phyloP scores from a whole-genome alignment of 2,113 vertebrate genomes.

The Crocuta crocuta region DNA sequence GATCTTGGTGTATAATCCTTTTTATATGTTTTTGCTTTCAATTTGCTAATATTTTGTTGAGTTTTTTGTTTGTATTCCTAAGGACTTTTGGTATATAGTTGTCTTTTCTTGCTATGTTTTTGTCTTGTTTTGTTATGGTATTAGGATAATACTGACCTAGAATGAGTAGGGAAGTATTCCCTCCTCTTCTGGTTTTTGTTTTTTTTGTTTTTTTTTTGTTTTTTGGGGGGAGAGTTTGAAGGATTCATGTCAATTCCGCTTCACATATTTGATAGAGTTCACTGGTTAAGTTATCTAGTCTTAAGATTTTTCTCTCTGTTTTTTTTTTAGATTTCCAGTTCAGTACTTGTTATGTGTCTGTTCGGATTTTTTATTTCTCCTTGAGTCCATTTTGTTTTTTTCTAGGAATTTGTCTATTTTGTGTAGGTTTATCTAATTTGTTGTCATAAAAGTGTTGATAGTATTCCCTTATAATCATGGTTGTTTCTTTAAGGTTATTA shows the following conservation, averaged over 20 bases:
- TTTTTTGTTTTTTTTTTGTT: no score
- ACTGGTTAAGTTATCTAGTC: neutral
- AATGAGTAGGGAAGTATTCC: neutral
- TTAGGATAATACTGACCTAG: neutral
- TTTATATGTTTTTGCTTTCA: neutral
- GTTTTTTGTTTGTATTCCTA: neutral
- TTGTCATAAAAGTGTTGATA: neutral
- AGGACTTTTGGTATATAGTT: neutral
- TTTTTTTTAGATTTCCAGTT: constrained; percentile 3
- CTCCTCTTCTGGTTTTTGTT: neutral
- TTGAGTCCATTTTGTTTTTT: neutral
- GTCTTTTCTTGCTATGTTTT: neutral
- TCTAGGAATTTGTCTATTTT: constrained; percentile 24
- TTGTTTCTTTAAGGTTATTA: neutral
- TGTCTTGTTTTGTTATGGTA: neutral
- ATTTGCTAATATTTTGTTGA: neutral
- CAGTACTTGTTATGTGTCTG: neutral
- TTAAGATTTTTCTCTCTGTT: neutral
- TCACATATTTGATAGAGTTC: neutral
- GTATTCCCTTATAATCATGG: neutral
- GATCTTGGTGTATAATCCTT: constrained; percentile 11
- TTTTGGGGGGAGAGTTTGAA: neutral
- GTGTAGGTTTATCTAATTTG: neutral
- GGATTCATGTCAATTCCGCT: neutral
- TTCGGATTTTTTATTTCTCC: constrained; percentile 9